phyloP scores from a whole-genome alignment of 1,140 invertebrate species.

The Drosophila arawakana region DNA sequence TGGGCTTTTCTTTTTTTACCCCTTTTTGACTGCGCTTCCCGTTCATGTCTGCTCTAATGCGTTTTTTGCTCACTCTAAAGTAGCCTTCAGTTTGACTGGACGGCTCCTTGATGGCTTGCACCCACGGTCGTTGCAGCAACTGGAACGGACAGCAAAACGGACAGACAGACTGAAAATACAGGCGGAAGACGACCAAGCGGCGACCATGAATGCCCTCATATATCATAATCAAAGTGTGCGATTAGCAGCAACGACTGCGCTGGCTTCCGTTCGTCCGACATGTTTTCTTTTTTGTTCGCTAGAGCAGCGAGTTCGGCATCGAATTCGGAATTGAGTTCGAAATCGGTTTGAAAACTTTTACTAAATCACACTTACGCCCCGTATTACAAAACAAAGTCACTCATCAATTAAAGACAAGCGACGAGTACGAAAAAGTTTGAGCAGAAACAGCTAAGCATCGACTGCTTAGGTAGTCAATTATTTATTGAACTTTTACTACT shows the following conservation, averaged over 20 bases:
- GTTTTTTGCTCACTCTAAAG: slow-evolving; percentile 55
- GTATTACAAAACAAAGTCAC: slow-evolving; percentile 66
- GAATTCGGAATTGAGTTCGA: slow-evolving; percentile 5
- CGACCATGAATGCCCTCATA: slow-evolving; percentile 50
- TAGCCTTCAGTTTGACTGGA: slow-evolving; percentile 10
- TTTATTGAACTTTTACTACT: slow-evolving; percentile 80
- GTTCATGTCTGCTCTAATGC: slow-evolving; percentile 61
- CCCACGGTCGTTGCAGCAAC: background rate
- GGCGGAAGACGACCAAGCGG: slow-evolving; percentile 8
- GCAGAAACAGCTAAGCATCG: slow-evolving; percentile 57
- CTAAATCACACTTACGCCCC: slow-evolving; percentile 37
- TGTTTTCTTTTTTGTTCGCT: background rate
- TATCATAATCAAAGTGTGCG: slow-evolving; percentile 59
- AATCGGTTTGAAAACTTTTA: slow-evolving; percentile 45
- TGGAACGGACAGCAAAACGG: slow-evolving; percentile 11
- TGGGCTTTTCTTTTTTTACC: slow-evolving; percentile 39
- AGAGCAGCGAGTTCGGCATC: too few relatives aligned
- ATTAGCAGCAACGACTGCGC: slow-evolving; percentile 40
- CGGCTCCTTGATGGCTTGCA: background rate
- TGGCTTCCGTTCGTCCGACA: slow-evolving; percentile 52
- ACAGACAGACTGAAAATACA: slow-evolving; percentile 4
- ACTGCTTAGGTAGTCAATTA: slow-evolving; percentile 66
- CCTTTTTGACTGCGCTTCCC: slow-evolving; percentile 45
- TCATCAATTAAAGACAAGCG: slow-evolving; percentile 53
- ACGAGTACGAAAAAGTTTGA: slow-evolving; percentile 25